Evolutionary conservation across 1,140 invertebrate species (phyloP).

Genomic region (Semibalanus balanoides): DNA sequence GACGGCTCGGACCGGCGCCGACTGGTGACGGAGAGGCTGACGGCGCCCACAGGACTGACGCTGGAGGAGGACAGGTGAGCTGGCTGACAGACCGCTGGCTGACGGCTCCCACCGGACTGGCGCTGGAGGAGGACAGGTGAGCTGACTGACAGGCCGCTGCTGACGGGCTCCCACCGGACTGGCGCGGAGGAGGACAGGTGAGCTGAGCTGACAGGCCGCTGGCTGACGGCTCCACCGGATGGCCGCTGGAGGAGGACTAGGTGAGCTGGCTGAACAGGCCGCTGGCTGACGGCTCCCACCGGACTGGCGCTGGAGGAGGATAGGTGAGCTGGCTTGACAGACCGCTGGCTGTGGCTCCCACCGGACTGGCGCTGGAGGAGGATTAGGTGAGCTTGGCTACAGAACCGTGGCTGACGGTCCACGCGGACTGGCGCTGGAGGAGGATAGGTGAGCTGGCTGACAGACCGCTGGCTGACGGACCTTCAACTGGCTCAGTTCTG

Average conservation of each 20-base stretch:
- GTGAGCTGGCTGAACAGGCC: conserved; percentile 77
- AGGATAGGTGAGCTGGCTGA: no score
- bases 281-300: conserved; percentile 80
- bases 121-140: conserved; percentile 31
- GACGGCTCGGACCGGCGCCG: conserved; percentile 43
- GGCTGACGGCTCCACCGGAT: conserved; percentile 81
- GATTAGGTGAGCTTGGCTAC: no score
- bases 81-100: no score
- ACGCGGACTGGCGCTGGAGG: no score
- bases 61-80: neutral
- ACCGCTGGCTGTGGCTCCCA: no score
- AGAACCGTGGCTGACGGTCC: no score
- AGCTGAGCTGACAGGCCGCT: conserved; percentile 29
- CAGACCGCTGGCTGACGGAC: no score
- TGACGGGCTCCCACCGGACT: conserved; percentile 60
- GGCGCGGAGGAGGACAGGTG: neutral
- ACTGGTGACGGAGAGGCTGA: conserved; percentile 55
- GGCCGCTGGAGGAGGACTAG: conserved; percentile 82
- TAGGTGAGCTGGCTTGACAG: no score
- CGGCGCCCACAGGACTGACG: conserved; percentile 82
- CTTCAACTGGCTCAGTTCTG: no score
- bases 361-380: no score
- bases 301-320: conserved; percentile 47
- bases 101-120: no score
- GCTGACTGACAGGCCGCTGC: conserved; percentile 45